phyloP scores from a whole-genome alignment of 2,113 vertebrate species.

The Brachyistius frenatus region DNA sequence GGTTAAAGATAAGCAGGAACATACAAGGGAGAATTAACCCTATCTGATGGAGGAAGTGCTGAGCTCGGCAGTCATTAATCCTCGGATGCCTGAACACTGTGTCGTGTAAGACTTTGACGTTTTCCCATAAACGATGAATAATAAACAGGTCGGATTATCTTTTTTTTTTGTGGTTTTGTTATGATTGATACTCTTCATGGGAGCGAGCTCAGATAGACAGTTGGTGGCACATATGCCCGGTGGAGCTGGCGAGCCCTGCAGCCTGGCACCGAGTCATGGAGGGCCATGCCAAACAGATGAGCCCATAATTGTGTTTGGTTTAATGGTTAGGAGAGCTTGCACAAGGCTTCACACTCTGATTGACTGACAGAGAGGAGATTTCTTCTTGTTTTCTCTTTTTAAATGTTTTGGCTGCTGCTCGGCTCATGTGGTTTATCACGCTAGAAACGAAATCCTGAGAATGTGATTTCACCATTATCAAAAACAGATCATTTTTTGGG shows the following conservation, averaged over 20 bases:
- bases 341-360: constrained; percentile 14
- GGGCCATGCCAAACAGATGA: constrained; percentile 59
- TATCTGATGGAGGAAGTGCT: constrained; percentile 54
- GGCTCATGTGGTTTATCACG: no score
- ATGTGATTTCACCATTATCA: no score
- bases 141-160: not conserved
- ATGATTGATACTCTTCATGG: not conserved
- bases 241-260: constrained; percentile 13
- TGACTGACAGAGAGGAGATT: constrained; percentile 2
- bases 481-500: no score
- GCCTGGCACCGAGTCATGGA: not conserved
- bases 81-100: constrained; percentile 2
- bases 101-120: not conserved
- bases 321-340: constrained; percentile 23
- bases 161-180: not conserved
- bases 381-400: not conserved
- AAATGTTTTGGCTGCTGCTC: no score
- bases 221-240: constrained; percentile 54
- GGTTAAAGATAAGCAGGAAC: constrained; percentile 56
- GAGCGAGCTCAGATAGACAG: constrained; percentile 28
- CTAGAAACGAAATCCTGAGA: no score
- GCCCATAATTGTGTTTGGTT: constrained; percentile 55
- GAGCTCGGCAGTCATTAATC: constrained; percentile 43
- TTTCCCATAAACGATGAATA: not conserved
- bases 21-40: constrained; percentile 42